A percentile compares a stretch with the other conserved stretches of the same genome.
Evolutionary conservation across 1,140 invertebrate species (phyloP).

Genomic region (Diuraphis noxia): DNA sequence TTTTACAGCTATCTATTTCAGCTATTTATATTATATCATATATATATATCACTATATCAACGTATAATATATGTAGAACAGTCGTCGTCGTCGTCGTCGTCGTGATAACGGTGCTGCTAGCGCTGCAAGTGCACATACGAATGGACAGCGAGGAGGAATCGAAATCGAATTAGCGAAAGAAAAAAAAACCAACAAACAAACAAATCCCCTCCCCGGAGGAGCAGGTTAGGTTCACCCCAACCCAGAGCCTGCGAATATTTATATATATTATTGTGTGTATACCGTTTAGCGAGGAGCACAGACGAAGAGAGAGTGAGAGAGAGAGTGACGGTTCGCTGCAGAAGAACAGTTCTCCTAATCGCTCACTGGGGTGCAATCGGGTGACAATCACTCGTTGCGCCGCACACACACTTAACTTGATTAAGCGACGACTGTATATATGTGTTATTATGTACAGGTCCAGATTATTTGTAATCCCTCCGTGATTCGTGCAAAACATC

Average conservation of each 20-base stretch:
- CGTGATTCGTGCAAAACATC: constrained; percentile 8
- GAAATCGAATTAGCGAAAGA: background rate
- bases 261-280: background rate
- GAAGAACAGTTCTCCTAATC: constrained; percentile 18
- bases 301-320: background rate
- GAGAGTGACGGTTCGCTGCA: background rate
- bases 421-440: constrained; percentile 32
- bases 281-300: background rate
- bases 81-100: background rate
- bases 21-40: too few relatives aligned
- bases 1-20: too few relatives aligned
- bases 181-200: background rate
- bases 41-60: background rate
- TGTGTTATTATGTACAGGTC: background rate
- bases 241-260: background rate
- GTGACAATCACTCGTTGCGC: constrained; percentile 40
- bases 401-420: constrained; percentile 50
- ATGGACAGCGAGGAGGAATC: background rate
- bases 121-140: background rate
- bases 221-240: background rate
- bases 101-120: background rate
- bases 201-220: background rate
- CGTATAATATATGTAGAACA: too few relatives aligned
- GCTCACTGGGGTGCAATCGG: constrained; percentile 52
- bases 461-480: constrained; percentile 48